Conservation (phyloP, 2,888 invertebrate genomes). For the Orthosia cruda region DNA sequence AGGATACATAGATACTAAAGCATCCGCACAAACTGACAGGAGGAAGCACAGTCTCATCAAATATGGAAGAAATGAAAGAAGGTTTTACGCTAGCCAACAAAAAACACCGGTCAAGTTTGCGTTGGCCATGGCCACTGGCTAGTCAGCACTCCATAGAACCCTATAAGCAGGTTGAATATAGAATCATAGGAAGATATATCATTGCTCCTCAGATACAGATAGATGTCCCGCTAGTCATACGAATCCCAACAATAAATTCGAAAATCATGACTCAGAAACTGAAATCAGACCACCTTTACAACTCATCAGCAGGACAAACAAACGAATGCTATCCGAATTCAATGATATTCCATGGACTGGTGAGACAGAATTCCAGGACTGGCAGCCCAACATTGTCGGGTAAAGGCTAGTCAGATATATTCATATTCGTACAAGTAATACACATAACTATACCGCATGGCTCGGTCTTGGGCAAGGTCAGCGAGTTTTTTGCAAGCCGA, state of each 20-base stretch:
- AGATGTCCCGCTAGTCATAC: neutral
- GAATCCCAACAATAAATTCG: neutral
- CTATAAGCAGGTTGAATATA: neutral
- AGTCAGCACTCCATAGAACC: neutral
- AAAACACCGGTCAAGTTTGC: neutral
- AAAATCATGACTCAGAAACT: neutral
- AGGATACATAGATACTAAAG: too few species aligned
- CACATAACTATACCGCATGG: constrained; percentile 52
- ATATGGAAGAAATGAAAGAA: too few species aligned
- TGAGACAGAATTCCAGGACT: constrained; percentile 20
- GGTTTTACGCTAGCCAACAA: too few species aligned
- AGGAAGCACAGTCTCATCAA: too few species aligned
- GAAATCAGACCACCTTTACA: neutral
- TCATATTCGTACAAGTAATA: constrained; percentile 44
- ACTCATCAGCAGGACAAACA: neutral
- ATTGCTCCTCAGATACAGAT: neutral
- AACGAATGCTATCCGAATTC: neutral
- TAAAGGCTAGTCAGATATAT: constrained; percentile 16
- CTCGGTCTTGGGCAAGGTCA: constrained; percentile 77
- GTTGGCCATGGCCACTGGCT: neutral
- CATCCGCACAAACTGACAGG: too few species aligned
- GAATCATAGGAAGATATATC: neutral
- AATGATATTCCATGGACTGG: constrained; percentile 4
- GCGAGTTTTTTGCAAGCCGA: constrained; percentile 78
- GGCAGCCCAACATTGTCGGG: neutral